Evolutionary conservation across 2,797 vertebrate species (phyloP), one percentile per base, ranked within the genome.

Genomic region (Lerista edwardsae): DNA sequence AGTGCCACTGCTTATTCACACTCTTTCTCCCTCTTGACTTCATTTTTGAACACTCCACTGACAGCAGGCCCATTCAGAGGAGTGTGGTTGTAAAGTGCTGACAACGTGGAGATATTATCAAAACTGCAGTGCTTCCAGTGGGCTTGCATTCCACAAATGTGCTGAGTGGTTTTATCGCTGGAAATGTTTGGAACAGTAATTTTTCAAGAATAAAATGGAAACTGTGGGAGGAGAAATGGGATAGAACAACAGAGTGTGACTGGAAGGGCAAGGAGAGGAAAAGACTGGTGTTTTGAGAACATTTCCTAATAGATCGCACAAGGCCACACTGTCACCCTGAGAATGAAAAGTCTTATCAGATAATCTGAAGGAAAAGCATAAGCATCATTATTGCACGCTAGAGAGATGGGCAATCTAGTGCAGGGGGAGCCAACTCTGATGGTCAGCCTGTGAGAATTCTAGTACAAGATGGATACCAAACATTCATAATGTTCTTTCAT

Each of bases 271-370:
- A 6, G 14, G 57, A 67, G 79, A 15, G 25, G 61, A 44, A 23
- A 4, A 51, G 47, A 51, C 4, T 51, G 9, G 47, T 51, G 9
- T 80, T 79, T 91, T 62, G 71, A 64, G 47, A 55, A 62, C n/a
- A 12, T 0, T 0, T 0, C 0, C 44, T 82, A 34, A 14, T 62
- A 41, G 57, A 44, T 77, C 59, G 62, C 31, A 51, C 27, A 62
- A 79, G 31, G 67, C 47, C n/a, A 79, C 10, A 17, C 11, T 51
- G 6, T 44, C 57, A 4, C 10, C 41, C 36, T 74, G 59, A 39
- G 25, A 82, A 25, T 75, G 29, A 59, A 59, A 55, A 27, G 74
- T 23, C 57, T 34, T 12, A 1, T 39, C 12, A 41, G 36, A 41
- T 41, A 15, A 62, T 19, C 23, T 27, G 12, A 34, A 77, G 39